A percentile compares a stretch with the other conserved stretches of the same genome.
These are phyloP conservation scores for Hypercompe scribonia DNA, from an alignment of 2,888 invertebrate genomes.

Conservation along the genomic window DNA sequence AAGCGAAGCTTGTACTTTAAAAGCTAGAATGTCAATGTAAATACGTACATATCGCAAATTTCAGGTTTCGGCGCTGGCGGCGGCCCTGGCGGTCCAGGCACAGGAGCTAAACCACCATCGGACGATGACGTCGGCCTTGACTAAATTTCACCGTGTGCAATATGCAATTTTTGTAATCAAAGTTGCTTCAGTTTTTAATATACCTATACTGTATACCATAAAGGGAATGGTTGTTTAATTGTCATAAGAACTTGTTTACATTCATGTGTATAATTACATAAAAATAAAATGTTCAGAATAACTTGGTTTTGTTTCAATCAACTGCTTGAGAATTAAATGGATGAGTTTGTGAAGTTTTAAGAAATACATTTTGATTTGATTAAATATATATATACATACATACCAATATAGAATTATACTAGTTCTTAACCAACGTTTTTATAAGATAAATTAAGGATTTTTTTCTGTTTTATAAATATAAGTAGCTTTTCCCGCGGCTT, in stretches of 20 bases:
- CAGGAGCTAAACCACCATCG: conserved; percentile 70
- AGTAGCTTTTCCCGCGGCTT: no score
- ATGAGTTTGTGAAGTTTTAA: no score
- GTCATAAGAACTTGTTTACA: conserved; percentile 24
- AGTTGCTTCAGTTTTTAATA: conserved; percentile 34
- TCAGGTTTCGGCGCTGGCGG: conserved; percentile 69
- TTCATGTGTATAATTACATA: conserved; percentile 28
- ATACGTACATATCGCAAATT: background rate
- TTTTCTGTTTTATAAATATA: no score
- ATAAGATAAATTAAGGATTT: no score
- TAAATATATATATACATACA: no score
- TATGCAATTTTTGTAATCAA: conserved; percentile 38
- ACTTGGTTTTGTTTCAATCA: background rate
- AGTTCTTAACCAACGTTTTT: no score
- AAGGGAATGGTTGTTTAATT: conserved; percentile 42
- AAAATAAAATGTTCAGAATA: background rate
- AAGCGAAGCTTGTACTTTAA: no score
- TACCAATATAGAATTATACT: no score
- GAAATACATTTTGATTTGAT: no score
- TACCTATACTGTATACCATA: conserved; percentile 26
- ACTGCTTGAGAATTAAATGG: no score
- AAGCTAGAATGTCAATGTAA: no score
- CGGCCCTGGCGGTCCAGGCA: conserved; percentile 63
- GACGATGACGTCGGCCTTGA: conserved; percentile 90
- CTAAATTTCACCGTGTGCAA: conserved; percentile 64